These are phyloP conservation scores for Pseudomyrmex gracilis DNA, from an alignment of 1,140 invertebrate species.

Conservation along the genomic window DNA sequence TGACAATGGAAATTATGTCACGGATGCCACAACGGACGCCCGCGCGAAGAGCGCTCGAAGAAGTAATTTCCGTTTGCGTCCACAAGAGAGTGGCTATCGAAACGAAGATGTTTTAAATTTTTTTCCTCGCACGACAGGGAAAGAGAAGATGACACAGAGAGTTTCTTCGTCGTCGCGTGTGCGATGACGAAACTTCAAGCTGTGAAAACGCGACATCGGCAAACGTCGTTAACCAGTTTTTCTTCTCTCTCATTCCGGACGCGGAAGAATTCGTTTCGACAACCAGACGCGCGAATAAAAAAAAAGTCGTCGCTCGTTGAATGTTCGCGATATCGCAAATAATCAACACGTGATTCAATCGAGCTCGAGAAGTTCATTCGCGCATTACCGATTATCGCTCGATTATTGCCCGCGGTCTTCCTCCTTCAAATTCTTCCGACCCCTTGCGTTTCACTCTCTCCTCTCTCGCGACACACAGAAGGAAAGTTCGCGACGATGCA, in stretches of 20 bases:
- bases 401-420: not conserved
- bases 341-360: no score
- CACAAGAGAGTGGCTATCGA: not conserved
- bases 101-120: constrained; percentile 15
- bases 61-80: constrained; percentile 34
- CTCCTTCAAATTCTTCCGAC: not conserved
- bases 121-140: not conserved
- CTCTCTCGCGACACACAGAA: not conserved
- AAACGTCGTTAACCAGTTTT: no score
- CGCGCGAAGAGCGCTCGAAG: not conserved
- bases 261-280: no score
- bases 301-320: no score
- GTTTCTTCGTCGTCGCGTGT: no score
- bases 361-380: no score
- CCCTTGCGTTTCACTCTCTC: not conserved
- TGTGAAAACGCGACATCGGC: no score
- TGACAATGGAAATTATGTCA: constrained; percentile 59
- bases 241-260: no score
- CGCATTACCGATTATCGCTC: not conserved
- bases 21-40: constrained; percentile 41
- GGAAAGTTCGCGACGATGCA: constrained; percentile 46
- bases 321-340: no score
- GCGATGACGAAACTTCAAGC: no score
- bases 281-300: no score
- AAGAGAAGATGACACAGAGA: no score